Conservation (phyloP, 1,140 invertebrate species). For the Heliconius congener region DNA sequence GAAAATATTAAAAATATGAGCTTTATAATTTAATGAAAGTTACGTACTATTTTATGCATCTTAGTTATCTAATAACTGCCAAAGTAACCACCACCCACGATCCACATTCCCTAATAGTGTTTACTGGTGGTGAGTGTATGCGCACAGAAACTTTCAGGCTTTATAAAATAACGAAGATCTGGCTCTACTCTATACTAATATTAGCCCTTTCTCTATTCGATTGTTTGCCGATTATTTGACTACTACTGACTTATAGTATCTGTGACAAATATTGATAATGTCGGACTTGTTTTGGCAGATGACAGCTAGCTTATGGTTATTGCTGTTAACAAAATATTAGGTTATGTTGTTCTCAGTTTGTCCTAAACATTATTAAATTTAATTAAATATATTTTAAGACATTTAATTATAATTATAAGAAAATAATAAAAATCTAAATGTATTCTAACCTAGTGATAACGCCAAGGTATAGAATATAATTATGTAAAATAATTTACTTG, state of each 20-base stretch:
- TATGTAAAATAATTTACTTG: not conserved
- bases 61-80: too few species aligned
- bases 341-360: not conserved
- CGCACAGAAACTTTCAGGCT: too few species aligned
- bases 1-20: too few species aligned
- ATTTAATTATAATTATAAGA: not conserved
- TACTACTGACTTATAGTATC: not conserved
- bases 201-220: not conserved
- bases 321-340: conserved; percentile 1
- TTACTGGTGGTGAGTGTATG: too few species aligned
- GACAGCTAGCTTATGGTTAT: not conserved
- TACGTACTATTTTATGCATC: too few species aligned
- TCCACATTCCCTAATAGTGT: too few species aligned
- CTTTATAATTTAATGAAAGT: too few species aligned
- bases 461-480: conserved; percentile 43
- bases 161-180: too few species aligned
- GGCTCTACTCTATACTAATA: too few species aligned
- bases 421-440: conserved; percentile 41
- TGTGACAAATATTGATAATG: not conserved
- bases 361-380: not conserved
- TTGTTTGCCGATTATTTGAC: not conserved
- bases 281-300: not conserved
- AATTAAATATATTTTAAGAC: not conserved
- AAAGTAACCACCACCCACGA: too few species aligned
- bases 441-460: conserved; percentile 53